These are phyloP conservation scores for Kryphioiulus occultus DNA, from an alignment of 2,888 invertebrate species.

Conservation along the genomic window DNA sequence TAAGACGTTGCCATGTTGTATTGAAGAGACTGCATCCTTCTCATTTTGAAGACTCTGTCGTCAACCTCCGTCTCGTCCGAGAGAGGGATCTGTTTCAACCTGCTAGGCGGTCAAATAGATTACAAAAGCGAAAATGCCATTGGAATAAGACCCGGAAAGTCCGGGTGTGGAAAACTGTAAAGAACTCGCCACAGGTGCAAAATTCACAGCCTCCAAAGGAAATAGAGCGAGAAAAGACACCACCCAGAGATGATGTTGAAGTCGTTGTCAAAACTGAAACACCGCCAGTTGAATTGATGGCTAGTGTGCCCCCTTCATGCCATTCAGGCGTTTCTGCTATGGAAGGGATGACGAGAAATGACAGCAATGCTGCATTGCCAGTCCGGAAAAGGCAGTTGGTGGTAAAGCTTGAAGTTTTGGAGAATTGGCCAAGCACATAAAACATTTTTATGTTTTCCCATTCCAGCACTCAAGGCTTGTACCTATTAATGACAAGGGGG, in stretches of 20 bases:
- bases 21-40: neutral
- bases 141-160: neutral
- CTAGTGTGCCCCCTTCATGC: neutral
- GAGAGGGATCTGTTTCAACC: neutral
- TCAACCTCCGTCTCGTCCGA: neutral
- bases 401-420: neutral
- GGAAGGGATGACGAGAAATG: neutral
- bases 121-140: neutral
- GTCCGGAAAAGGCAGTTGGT: neutral
- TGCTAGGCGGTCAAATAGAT: neutral
- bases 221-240: neutral
- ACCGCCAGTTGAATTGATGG: neutral
- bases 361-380: neutral
- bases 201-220: neutral
- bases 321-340: neutral
- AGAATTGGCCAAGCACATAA: neutral
- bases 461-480: too few relatives aligned
- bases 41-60: neutral
- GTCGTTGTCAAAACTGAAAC: neutral
- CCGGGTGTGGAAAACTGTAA: neutral
- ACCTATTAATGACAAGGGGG: too few relatives aligned
- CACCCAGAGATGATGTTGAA: neutral
- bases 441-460: neutral
- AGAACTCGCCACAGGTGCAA: neutral
- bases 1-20: neutral